Conservation (phyloP, 37 sponge, comb jelly and placozoan species). For the Oscarella lobularis region DNA sequence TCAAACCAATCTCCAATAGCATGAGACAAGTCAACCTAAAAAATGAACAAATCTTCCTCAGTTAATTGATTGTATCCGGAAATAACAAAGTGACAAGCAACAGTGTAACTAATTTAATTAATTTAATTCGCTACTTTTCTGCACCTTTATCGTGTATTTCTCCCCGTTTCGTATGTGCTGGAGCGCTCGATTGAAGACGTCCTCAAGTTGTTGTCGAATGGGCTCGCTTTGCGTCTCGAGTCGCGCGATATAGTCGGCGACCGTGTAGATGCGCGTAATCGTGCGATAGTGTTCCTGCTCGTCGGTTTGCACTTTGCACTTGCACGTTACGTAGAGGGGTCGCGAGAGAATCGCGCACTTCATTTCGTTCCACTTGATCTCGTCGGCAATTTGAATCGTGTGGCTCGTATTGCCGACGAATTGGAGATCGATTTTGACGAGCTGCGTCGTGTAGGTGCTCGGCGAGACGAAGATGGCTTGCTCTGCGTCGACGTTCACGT, state of each 20-base stretch:
- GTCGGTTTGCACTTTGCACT: neutral
- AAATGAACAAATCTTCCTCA: too few relatives aligned
- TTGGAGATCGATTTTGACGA: too few relatives aligned
- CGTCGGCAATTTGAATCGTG: too few relatives aligned
- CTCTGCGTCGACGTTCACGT: neutral
- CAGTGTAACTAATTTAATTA: too few relatives aligned
- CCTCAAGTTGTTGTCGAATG: neutral
- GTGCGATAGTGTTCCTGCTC: neutral
- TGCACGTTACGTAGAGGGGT: neutral
- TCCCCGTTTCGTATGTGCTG: neutral
- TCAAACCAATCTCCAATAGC: too few relatives aligned
- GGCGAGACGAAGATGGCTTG: neutral
- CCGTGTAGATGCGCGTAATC: neutral
- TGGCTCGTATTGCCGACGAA: too few relatives aligned
- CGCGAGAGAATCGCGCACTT: too few relatives aligned
- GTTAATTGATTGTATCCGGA: too few relatives aligned
- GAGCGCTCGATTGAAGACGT: neutral
- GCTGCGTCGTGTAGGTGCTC: neutral
- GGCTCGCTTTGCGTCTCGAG: neutral
- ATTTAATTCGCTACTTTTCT: too few relatives aligned
- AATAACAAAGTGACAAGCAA: too few relatives aligned
- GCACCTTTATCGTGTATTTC: neutral
- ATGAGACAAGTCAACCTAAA: too few relatives aligned
- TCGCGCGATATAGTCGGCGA: neutral
- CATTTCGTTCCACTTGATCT: too few relatives aligned